Percentiles rank a stretch among this genome's conserved stretches.
phyloP scores from a whole-genome alignment of 2,797 vertebrate species.

The Danionella dracula region DNA sequence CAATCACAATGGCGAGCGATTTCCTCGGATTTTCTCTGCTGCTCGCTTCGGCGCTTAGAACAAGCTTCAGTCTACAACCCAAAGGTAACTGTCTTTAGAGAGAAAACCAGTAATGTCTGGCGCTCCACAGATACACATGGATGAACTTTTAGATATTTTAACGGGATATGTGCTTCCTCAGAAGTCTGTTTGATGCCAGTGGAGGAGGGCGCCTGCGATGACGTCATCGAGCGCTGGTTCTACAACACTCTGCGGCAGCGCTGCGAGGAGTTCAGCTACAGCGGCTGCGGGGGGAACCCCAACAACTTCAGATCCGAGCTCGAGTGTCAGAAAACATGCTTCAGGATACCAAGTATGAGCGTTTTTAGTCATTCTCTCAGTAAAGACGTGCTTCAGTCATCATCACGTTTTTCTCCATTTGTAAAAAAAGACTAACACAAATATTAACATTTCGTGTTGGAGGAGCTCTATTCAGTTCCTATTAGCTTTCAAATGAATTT shows the following conservation, averaged over 20 bases:
- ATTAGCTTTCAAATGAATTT: too few relatives aligned
- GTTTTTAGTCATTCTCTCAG: too few relatives aligned
- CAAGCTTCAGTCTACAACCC: constrained; percentile 32
- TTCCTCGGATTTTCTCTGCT: constrained; percentile 43
- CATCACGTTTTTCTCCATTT: too few relatives aligned
- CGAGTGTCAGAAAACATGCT: constrained; percentile 79
- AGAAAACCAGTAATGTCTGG: background rate
- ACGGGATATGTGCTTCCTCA: constrained; percentile 32
- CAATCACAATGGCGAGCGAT: constrained; percentile 55
- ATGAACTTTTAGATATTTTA: background rate
- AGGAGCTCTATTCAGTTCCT: too few relatives aligned
- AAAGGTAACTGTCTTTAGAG: constrained; percentile 26
- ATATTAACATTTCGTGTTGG: too few relatives aligned
- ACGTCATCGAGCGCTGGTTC: constrained; percentile 65
- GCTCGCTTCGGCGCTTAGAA: constrained; percentile 38
- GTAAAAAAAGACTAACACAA: too few relatives aligned
- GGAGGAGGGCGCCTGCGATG: constrained; percentile 76
- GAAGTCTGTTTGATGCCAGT: constrained; percentile 74
- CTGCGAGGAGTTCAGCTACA: constrained; percentile 79
- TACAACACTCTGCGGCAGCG: constrained; percentile 81
- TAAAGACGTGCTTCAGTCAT: too few relatives aligned
- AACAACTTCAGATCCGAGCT: constrained; percentile 79
- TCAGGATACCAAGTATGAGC: constrained; percentile 82
- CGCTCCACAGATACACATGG: background rate
- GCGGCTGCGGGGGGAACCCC: constrained; percentile 82